phyloP scores from a whole-genome alignment of 2,113 vertebrate genomes.

The Perccottus glenii region DNA sequence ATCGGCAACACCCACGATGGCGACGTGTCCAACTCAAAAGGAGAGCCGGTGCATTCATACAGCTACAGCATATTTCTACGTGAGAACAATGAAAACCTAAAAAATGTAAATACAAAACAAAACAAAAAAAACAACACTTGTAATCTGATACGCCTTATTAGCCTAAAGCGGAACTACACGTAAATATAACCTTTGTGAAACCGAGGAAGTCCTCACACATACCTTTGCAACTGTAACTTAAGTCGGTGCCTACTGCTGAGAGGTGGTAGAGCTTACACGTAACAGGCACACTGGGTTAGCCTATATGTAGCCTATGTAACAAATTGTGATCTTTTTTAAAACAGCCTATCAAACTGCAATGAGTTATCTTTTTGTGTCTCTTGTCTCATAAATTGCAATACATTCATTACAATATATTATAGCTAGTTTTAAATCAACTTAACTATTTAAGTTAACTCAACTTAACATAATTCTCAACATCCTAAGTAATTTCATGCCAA shows the following conservation, averaged over 20 bases:
- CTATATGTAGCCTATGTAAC: too few species aligned
- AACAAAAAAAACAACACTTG: background rate
- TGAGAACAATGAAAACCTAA: too few species aligned
- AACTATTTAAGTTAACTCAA: too few species aligned
- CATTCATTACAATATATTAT: too few species aligned
- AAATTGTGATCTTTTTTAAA: too few species aligned
- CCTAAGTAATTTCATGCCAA: too few species aligned
- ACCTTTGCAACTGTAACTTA: background rate
- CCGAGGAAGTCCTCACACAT: background rate
- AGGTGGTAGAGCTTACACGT: background rate
- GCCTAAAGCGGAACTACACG: constrained; percentile 1
- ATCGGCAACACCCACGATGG: constrained; percentile 8
- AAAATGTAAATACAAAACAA: background rate
- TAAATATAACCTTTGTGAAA: background rate
- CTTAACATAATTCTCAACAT: background rate
- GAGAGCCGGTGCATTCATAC: background rate
- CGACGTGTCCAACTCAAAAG: constrained; percentile 52
- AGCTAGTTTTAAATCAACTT: too few species aligned
- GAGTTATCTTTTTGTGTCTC: too few species aligned
- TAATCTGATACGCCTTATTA: background rate
- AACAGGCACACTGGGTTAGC: background rate
- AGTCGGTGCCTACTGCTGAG: background rate
- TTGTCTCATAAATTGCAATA: too few species aligned
- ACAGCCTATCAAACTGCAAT: too few species aligned
- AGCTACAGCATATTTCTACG: background rate